Base-by-base conservation (phyloP, 1,140 invertebrate genomes). In the Choristoneura fumiferana region DNA sequence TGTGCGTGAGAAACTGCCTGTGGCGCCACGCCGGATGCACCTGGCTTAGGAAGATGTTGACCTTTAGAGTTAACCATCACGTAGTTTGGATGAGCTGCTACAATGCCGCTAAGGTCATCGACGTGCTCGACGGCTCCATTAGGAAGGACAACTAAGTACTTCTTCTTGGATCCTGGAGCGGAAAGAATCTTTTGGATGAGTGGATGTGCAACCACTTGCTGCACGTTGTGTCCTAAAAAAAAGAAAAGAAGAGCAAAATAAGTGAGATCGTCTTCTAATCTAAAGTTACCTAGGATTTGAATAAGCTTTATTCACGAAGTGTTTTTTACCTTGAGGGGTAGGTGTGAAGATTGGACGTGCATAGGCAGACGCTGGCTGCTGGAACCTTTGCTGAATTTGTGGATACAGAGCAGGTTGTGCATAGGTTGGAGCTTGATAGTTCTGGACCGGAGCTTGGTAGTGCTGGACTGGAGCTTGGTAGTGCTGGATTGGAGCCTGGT, bases 201-300 rank as follows among this genome's bases (percentile, higher is more conserved):
- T 17, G 40, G 40, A 45, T 45, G 40, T 10, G 40, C 15, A 0
- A 45, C 15, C 8, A 45, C 40, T 22, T 45, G 17, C 12, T 45
- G 40, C 17, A 45, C 40, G 17, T 45, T 45, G n/a, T 45, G 9
- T 17, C 40, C 40, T 45, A n/a, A 45, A 45, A 45, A 18, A 40
- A 15, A 40, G n/a, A n/a, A n/a, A n/a, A n/a, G n/a, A n/a, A 34
- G 9, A 34, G 33, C 33, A 5, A 9, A 34, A 34, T 34, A 34
- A 34, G 9, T 34, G 33, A 34, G 33, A n/a, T 34, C 4, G 33
- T 34, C 33, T 5, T 4, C 9, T 4, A 34, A 4, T 5, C 33
- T 34, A 5, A 4, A 34, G 9, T 34, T 34, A 4, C 33, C 33
- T n/a, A n/a, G n/a, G 22, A 6, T 29, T 29, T 29, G 6, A 29